Evolutionary conservation across 1,140 invertebrate genomes (phyloP), one percentile per base, ranked within the genome.

Genomic region (Saccostrea echinata): DNA sequence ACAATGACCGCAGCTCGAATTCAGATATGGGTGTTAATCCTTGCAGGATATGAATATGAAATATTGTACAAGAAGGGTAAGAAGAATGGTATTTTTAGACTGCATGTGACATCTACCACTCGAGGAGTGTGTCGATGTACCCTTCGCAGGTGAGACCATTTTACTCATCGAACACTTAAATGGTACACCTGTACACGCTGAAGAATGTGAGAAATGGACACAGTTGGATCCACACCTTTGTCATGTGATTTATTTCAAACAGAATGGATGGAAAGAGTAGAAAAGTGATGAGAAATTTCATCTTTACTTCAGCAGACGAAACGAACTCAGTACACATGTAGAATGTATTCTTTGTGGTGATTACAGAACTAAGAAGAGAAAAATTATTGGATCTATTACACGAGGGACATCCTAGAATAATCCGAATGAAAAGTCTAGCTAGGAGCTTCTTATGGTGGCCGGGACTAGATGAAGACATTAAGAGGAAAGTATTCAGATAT

Each of bases 371-470:
- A 24, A 88, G 9, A 21, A 27, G 53, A 95, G 95, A 89, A 96
- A 96, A 92, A 95, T 18, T 95, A 6, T 86, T 96, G 94, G n/a
- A n/a, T n/a, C n/a, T n/a, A n/a, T n/a, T n/a, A n/a, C n/a, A n/a
- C n/a, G n/a, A n/a, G n/a, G n/a, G 94, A 4, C 96, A 96, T 91
- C 93, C 93, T 8, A 95, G 96, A 9, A 94, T 96, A 16, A 94
- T 94, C 0, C 92, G 91, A 0, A 96, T 96, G 96, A 96, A 96
- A 91, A 89, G 92, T 3, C 81, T 96, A 21, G 92, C 96, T 3
- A 85, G 96, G 27, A 91, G 90, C n/a, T 95, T 96, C 90, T 92
- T 96, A 6, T 96, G 95, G 95, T 96, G 95, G 95, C 94, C 94
- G 11, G 91, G 91, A 6, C 94, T 96, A 0, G 95, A 96, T 88